Percentiles rank a stretch among this genome's conserved stretches.
phyloP scores from a whole-genome alignment of 1,140 invertebrate species.

The Brachionus calyciflorus region DNA sequence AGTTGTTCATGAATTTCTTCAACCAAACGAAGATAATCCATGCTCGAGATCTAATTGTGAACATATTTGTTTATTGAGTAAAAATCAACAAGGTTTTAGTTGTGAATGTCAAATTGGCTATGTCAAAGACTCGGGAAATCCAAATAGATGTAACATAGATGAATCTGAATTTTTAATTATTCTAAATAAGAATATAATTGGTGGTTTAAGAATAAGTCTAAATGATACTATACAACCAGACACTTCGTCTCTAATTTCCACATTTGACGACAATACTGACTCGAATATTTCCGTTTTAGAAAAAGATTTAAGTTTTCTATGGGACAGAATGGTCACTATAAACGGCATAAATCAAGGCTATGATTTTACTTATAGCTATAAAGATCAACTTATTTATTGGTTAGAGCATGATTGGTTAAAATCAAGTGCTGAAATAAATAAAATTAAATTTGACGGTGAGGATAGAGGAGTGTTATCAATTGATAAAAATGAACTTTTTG shows the following conservation, averaged over 20 bases:
- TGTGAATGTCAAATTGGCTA: constrained; percentile 42
- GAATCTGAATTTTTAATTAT: constrained; percentile 23
- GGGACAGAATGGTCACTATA: constrained; percentile 57
- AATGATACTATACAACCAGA: constrained; percentile 14
- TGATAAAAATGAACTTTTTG: constrained; percentile 71
- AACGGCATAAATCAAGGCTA: constrained; percentile 8
- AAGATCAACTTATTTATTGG: constrained; percentile 37
- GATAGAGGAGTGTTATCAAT: constrained; percentile 78
- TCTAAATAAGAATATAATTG: constrained; percentile 22
- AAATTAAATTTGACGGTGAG: constrained; percentile 77
- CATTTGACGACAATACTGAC: neutral
- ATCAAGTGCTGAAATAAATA: constrained; percentile 70
- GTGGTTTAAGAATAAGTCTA: neutral
- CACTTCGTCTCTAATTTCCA: neutral
- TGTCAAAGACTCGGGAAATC: neutral
- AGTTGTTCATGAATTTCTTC: constrained; percentile 86
- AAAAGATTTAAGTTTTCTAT: constrained; percentile 46
- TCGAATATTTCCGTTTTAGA: neutral
- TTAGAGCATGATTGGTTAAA: neutral
- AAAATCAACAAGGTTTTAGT: neutral
- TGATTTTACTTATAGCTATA: constrained; percentile 17
- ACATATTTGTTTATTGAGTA: constrained; percentile 84
- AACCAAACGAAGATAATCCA: constrained; percentile 65
- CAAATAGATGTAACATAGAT: constrained; percentile 27
- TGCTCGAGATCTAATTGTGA: constrained; percentile 71